These are phyloP conservation scores for Hippocampus zosterae DNA, from an alignment of 2,113 vertebrate genomes.

Conservation along the genomic window DNA sequence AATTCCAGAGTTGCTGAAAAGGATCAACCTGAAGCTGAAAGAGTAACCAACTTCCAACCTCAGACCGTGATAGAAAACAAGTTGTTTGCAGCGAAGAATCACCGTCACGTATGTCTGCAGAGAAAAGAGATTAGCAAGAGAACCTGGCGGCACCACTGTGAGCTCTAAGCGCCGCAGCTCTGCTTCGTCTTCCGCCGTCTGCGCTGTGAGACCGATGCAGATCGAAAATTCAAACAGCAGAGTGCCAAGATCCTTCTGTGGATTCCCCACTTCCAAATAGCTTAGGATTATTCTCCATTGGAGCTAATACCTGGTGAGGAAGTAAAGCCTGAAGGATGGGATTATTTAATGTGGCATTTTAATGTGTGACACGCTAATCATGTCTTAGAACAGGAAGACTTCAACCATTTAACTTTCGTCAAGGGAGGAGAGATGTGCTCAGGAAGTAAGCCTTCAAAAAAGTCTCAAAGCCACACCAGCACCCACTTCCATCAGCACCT, in stretches of 20 bases:
- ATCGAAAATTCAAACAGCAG: slow-evolving; percentile 85
- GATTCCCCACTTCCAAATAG: slow-evolving; percentile 85
- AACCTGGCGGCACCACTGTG: slow-evolving; percentile 50
- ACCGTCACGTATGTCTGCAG: slow-evolving; percentile 1
- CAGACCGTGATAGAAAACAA: slow-evolving; percentile 4
- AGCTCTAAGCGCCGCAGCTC: slow-evolving; percentile 44
- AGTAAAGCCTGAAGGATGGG: slow-evolving; percentile 99
- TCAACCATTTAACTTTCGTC: slow-evolving; percentile 78
- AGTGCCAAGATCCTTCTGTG: slow-evolving; percentile 97
- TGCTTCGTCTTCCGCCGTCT: slow-evolving; percentile 42
- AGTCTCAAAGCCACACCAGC: slow-evolving; percentile 14
- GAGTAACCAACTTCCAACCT: slow-evolving; percentile 1
- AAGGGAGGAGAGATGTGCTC: slow-evolving; percentile 54
- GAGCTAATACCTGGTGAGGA: slow-evolving; percentile 99
- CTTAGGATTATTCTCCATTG: slow-evolving; percentile 95
- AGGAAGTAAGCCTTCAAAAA: slow-evolving; percentile 61
- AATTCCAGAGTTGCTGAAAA: neutral
- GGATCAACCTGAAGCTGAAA: neutral
- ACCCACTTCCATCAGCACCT: slow-evolving; percentile 28
- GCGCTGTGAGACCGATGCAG: slow-evolving; percentile 53
- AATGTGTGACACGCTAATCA: slow-evolving; percentile 97
- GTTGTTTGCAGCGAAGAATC: slow-evolving; percentile 31
- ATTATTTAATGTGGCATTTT: slow-evolving; percentile 98
- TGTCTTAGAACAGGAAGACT: slow-evolving; percentile 84
- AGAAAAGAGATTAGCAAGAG: slow-evolving; percentile 50